phyloP scores from a whole-genome alignment of 2,113 vertebrate species.

The Blennius ocellaris region DNA sequence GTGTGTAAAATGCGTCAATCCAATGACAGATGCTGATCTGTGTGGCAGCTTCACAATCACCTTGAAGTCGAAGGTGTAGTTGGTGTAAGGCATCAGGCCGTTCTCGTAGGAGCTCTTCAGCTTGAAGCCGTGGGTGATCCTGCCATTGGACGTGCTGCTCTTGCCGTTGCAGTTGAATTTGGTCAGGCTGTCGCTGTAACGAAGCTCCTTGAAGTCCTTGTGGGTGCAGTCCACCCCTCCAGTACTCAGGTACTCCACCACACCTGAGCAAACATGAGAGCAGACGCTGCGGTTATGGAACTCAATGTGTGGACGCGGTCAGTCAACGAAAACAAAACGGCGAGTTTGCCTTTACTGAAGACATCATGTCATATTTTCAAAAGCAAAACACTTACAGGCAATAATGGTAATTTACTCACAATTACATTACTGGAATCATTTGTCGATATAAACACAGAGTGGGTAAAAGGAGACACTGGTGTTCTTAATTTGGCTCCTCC shows the following conservation, averaged over 20 bases:
- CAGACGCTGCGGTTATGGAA: not conserved
- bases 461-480: no score
- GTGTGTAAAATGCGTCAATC: no score
- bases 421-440: no score
- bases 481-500: no score
- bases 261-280: conserved; percentile 81
- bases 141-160: conserved; percentile 92
- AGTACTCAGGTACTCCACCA: conserved; percentile 97
- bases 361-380: no score
- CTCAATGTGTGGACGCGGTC: not conserved
- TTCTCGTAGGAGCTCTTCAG: conserved; percentile 98
- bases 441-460: no score
- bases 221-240: conserved; percentile 98
- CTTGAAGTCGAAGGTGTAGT: conserved; percentile 98
- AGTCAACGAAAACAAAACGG: no score
- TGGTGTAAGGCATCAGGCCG: conserved; percentile 98
- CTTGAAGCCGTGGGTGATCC: conserved; percentile 98
- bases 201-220: conserved; percentile 98
- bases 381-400: no score
- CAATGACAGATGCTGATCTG: not conserved
- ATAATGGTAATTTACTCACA: no score
- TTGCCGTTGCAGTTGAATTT: conserved; percentile 98
- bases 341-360: no score
- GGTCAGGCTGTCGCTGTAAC: conserved; percentile 96
- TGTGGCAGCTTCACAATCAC: conserved; percentile 62